Percentiles rank a stretch among this genome's conserved stretches.
phyloP scores from a whole-genome alignment of 1,140 invertebrate species.

The Camponotus floridanus region DNA sequence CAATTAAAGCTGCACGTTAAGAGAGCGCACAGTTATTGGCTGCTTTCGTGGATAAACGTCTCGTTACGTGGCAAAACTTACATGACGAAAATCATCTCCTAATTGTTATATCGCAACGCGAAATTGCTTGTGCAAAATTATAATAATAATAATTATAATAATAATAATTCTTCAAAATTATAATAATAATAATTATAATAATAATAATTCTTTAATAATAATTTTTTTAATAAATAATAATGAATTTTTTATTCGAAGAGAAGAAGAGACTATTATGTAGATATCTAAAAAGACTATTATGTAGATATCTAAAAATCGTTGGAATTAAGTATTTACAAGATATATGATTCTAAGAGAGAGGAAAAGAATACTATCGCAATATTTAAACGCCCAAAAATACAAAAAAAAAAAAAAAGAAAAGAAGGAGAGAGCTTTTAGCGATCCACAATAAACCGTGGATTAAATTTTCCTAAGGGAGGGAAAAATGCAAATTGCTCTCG shows the following conservation, averaged over 20 bases:
- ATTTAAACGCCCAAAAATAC: slow-evolving; percentile 18
- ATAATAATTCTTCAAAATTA: too few species aligned
- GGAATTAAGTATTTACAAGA: slow-evolving; percentile 28
- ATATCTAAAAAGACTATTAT: neutral
- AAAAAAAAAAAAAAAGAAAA: neutral
- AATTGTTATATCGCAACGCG: neutral
- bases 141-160: too few species aligned
- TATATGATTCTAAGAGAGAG: neutral
- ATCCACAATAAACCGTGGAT: slow-evolving; percentile 49
- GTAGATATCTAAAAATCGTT: neutral
- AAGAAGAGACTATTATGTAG: neutral
- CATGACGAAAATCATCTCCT: neutral
- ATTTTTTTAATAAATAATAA: too few species aligned
- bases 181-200: too few species aligned
- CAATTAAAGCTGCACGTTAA: slow-evolving; percentile 51
- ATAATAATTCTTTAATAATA: too few species aligned
- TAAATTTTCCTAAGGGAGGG: slow-evolving; percentile 38
- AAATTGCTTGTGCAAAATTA: neutral
- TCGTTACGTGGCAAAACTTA: neutral
- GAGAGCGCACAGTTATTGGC: neutral
- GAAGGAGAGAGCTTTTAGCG: slow-evolving; percentile 22
- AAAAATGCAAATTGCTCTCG: slow-evolving; percentile 47
- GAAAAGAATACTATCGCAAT: neutral
- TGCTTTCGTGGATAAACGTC: neutral
- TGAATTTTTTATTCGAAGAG: neutral